Percentiles rank a stretch among this genome's conserved stretches.
Evolutionary conservation across 2,797 vertebrate genomes (phyloP).

Genomic region (Nyctibius grandis): DNA sequence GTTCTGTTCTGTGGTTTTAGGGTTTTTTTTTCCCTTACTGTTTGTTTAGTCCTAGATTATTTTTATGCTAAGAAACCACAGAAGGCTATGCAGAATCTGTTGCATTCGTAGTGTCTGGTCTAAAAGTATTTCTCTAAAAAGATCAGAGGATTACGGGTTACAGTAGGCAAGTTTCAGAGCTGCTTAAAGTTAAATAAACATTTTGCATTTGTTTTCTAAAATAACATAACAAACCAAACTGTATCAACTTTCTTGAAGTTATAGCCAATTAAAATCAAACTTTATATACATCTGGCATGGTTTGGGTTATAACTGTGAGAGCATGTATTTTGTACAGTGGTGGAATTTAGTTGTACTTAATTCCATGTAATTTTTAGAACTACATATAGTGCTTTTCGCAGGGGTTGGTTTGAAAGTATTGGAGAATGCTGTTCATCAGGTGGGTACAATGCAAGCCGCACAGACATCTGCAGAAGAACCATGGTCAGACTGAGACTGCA

Average conservation of each 20-base stretch:
- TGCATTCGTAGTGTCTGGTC: constrained; percentile 1
- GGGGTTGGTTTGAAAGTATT: neutral
- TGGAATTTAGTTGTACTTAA: neutral
- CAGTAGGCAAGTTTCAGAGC: constrained; percentile 4
- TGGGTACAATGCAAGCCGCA: neutral
- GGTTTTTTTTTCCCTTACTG: neutral
- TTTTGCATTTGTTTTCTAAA: constrained; percentile 23
- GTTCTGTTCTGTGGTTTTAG: neutral
- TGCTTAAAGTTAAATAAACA: constrained; percentile 7
- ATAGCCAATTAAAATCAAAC: neutral
- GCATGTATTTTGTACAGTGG: neutral
- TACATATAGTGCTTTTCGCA: neutral
- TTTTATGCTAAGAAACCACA: constrained; percentile 50
- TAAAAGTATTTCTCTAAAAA: constrained; percentile 51
- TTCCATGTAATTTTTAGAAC: neutral
- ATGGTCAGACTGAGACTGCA: neutral
- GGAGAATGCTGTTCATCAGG: neutral
- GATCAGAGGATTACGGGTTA: constrained; percentile 41
- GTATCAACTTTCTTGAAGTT: neutral
- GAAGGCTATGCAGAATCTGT: neutral
- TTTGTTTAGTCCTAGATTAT: constrained; percentile 36
- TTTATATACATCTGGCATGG: neutral
- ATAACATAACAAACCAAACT: neutral
- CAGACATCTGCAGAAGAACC: neutral
- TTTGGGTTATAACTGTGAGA: neutral